Evolutionary conservation across 2,797 vertebrate genomes (phyloP), one percentile per base, ranked within the genome.

Genomic region (Anguilla marmorata): DNA sequence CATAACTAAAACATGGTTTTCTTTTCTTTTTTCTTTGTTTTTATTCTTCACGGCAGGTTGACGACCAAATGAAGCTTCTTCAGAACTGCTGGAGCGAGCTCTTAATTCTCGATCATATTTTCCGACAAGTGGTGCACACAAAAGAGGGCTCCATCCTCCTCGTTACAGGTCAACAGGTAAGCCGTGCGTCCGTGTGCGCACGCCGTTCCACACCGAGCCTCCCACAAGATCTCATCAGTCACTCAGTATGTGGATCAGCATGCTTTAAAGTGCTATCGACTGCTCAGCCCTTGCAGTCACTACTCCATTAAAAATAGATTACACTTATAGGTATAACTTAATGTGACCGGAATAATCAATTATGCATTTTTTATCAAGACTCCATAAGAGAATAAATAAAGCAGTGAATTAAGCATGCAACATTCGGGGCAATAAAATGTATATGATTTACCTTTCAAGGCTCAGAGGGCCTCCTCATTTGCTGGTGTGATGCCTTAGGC

Each of bases 71-170:
- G 98, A 99, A 99, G 94, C 96, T 99, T 89, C 97, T 99, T 92
- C 98, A 99, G 95, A 99, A 99, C 95, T 99, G 98, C 93, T 99
- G 98, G 98, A 99, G 98, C 0, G 98, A 99, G 92, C 98, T 99
- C 90, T 96, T 99, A 94, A 99, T 99, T 91, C 96, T 99, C 3
- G 98, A 99, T 94, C 98, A 99, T 91, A 96, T 99, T 93, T 99
- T 98, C 93, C 97, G 98, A 84, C 98, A 99, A 96, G 98, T 99
- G 94, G 96, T 98, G 87, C 97, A 99, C 0, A 97, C 97, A 86
- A 99, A 99, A 92, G 98, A 99, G 92, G 97, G 98, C 84, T 98
- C 97, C 86, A 98, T 99, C 94, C 96, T 99, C 90, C 95, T 99
- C 93, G 98, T 99, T 91, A 99, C 98, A 0, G 98, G 98, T 91